Base-by-base conservation (phyloP, 2,113 vertebrate species). In the Corapipo altera region DNA sequence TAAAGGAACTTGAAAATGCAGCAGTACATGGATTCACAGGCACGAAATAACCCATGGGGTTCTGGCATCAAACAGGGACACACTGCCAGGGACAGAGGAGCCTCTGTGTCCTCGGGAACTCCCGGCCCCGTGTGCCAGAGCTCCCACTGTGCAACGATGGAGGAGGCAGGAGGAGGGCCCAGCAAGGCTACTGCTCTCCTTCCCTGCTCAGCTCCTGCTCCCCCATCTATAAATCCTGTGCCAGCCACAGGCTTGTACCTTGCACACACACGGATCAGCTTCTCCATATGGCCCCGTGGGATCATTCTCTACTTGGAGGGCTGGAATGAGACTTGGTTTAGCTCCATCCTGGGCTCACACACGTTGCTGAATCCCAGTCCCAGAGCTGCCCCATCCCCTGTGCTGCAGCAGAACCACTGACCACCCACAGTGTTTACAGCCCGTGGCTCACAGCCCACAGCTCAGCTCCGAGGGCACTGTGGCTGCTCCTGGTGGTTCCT, bases 181-280 rank as follows among this genome's bases (percentile, higher is more conserved):
- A 51, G 46, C 33, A 70, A 74, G 26, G 35, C 32, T 20, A 1
- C n/a, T 13, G 15, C 4, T 46, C 9, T 15, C 27, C 14, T 61
- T 48, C 44, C 52, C 39, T 18, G 28, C 57, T 78, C 3, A 1
- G 32, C 22, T 78, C 46, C 64, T 33, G 44, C 64, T 54, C 37
- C 21, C 13, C 33, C 33, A 15, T 46, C 58, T 58, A 39, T 11
- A 88, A 72, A 90, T 8, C 23, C 39, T 58, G 17, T 12, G 7
- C 71, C 51, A 90, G 66, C 69, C 61, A 23, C 1, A 12, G 41
- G 41, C 65, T 33, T 32, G 62, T 15, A 18, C 41, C 15, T 17
- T 19, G 52, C 66, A 27, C 0, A 3, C 35, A 37, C 49, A 4
- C 8, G 0, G 4, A 8, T 0, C 8, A 0, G 43, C 48, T 65